phyloP scores from a whole-genome alignment of 2,113 vertebrate species.

The Pangasianodon gigas region DNA sequence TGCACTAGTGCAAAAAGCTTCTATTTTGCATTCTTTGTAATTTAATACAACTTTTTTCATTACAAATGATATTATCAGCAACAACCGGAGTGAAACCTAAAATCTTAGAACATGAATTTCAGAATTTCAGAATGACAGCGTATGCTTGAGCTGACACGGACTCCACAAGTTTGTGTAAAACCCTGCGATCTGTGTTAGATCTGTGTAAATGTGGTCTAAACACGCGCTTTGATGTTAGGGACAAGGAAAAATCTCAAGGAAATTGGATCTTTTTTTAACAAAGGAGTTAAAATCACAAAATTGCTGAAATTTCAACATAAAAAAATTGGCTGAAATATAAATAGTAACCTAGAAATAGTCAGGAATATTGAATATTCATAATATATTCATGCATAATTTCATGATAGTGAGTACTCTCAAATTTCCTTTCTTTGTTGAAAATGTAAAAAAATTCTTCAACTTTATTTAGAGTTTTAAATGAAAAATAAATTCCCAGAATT shows the following conservation, averaged over 20 bases:
- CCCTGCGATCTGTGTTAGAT: neutral
- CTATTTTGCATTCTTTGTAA: neutral
- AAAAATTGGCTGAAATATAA: neutral
- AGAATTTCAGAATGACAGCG: neutral
- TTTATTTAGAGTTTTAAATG: neutral
- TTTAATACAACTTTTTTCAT: neutral
- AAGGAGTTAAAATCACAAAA: neutral
- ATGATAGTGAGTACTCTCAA: neutral
- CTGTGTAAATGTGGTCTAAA: neutral
- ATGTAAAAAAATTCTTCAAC: neutral
- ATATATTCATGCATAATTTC: neutral
- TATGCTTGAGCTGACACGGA: too few relatives aligned
- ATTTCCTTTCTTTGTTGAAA: neutral
- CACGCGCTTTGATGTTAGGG: neutral
- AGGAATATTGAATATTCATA: neutral
- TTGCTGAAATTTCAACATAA: neutral
- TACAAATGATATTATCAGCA: neutral
- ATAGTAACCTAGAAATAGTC: neutral
- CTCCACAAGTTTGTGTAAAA: neutral
- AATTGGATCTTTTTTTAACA: neutral
- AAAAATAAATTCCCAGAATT: neutral
- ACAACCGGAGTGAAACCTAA: neutral
- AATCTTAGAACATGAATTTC: neutral
- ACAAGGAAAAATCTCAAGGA: neutral
- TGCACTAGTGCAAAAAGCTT: neutral